Evolutionary conservation across 2,113 vertebrate genomes (phyloP), one percentile per base, ranked within the genome.

Genomic region (Manacus vitellinus): DNA sequence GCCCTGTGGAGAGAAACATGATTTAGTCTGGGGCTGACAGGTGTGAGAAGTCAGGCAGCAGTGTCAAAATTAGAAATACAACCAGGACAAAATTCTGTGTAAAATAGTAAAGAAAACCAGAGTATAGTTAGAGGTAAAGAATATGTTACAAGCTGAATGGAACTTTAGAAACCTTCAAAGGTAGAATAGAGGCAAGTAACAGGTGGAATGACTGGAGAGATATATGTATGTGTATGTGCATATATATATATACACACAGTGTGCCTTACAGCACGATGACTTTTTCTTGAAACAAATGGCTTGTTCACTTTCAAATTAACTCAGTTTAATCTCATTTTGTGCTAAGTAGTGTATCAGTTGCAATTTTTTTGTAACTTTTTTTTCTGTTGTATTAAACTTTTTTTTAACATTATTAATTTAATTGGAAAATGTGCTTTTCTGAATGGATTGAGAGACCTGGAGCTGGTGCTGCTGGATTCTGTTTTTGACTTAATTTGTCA

Each of bases 251-350:
- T n/a, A 24, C 24, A 59, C 9, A 11, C 58, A 37, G 37, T 21
- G 16, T 65, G 31, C 30, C 14, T 65, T 55, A 31, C 14, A 54
- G 31, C 18, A 7, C 43, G 24, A 49, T 58, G 44, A 27, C 56
- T 73, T 25, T 77, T 47, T 77, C 55, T 77, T 71, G 59, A 81
- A 66, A 61, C 31, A 79, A 59, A 70, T 58, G 35, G 8, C 22
- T 67, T 68, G 41, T 83, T 86, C 0, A 0, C 37, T 89, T 95
- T 59, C 59, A 82, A 16, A 68, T 59, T 37, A 91, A 66, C 35
- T 76, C 2, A 14, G 0, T 68, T 80, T 30, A 8, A 56, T 46
- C 31, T 63, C 20, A 0, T 52, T 24, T 78, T 74, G 11, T 58
- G 43, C 46, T 77, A 2, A 33, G 27, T 44, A 21, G 7, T 28